Evolutionary conservation across 2,888 invertebrate genomes (phyloP), one percentile per base, ranked within the genome.

Genomic region (Hyposoter dolosus): DNA sequence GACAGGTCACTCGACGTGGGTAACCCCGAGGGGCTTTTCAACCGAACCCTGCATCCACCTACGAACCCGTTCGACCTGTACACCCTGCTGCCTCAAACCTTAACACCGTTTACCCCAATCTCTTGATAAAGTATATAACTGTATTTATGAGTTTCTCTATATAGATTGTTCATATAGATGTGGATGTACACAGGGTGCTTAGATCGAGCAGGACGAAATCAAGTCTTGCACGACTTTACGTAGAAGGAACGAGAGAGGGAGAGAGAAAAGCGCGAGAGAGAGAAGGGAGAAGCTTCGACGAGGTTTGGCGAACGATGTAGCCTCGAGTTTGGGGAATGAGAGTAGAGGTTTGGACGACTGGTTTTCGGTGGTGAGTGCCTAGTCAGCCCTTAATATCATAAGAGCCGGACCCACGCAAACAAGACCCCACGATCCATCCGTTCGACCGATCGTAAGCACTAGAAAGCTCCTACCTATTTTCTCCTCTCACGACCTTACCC

Each of bases 381-480:
- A 93, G 93, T 93, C 93, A 93, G 93, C 93, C 93, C 93, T 92
- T 93, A 93, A 94, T 93, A 93, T 93, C 93, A 91, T 93, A 92
- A 93, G 93, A 93, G 94, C 92, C 88, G 92, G 91, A 92, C 92
- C 91, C 90, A 88, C 89, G 93, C 93, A 94, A 94, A 94, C 93
- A 94, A 86, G 78, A 92, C 88, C 91, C 76, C 85, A 82, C 74
- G 53, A 82, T 82, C 65, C 80, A 74, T 80, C 90, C 81, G 81
- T 81, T 74, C 85, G 89, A 88, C 90, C 89, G 87, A 91, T 90
- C 89, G 92, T 93, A 93, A 93, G 93, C 93, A 92, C 91, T 92
- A 89, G 89, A 92, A 92, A 93, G 92, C 92, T 85, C 82, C 81
- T 60, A 60, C 53, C 47, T 53, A 68, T 68, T 88, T 88, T 60